Conservation (phyloP, 2,113 vertebrate genomes). For the Cheilinus undulatus region DNA sequence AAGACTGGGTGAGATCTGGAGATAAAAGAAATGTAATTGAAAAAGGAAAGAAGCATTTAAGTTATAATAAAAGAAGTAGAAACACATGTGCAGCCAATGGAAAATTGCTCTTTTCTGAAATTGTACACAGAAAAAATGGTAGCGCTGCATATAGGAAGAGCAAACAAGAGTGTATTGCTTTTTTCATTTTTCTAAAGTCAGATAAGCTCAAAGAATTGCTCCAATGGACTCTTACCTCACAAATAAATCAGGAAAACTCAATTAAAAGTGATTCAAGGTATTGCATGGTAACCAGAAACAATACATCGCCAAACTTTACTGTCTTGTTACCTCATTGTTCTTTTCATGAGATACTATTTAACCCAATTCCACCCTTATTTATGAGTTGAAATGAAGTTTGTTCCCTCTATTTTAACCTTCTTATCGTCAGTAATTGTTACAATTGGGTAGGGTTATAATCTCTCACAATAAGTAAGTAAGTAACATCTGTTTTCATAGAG, state of each 20-base stretch:
- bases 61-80: background rate
- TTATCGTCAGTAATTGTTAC: background rate
- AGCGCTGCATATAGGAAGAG: background rate
- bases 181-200: background rate
- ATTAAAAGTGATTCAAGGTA: background rate
- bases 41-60: background rate
- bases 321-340: background rate
- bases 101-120: constrained; percentile 3
- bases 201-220: background rate
- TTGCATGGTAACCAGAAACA: background rate
- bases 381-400: too few relatives aligned
- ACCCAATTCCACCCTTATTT: too few relatives aligned
- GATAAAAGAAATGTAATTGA: constrained; percentile 22
- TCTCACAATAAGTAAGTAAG: background rate
- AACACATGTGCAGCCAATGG: background rate
- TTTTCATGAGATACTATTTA: background rate
- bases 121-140: too few relatives aligned
- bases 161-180: background rate
- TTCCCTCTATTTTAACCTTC: background rate
- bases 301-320: background rate
- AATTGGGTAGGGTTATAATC: background rate
- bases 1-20: constrained; percentile 5
- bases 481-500: background rate
- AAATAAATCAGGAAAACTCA: background rate
- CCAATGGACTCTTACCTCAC: background rate